Percentiles rank a stretch among this genome's conserved stretches.
Evolutionary conservation across 2,888 invertebrate species (phyloP).

Genomic region (Xestia sexstrigata): DNA sequence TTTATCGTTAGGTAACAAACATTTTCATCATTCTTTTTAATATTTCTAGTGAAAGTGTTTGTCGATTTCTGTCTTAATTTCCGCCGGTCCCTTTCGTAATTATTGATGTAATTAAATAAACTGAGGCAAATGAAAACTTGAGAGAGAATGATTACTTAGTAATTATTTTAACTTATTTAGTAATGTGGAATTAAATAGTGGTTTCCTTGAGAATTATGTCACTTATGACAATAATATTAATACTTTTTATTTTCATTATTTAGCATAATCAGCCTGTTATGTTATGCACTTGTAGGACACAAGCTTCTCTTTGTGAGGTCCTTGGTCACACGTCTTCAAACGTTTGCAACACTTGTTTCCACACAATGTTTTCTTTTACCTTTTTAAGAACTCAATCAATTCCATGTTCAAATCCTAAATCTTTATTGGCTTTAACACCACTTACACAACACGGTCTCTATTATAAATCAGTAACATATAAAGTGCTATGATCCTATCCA

Average conservation of each 20-base stretch:
- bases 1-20: conserved; percentile 38
- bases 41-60: conserved; percentile 58
- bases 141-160: conserved; percentile 17
- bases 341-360: background rate
- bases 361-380: background rate
- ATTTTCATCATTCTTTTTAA: conserved; percentile 47
- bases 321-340: background rate
- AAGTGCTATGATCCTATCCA: conserved; percentile 6
- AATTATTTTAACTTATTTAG: conserved; percentile 19
- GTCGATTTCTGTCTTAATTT: conserved; percentile 47
- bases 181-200: conserved; percentile 4
- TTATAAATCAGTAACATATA: background rate
- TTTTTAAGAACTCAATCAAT: background rate
- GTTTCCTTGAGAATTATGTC: conserved; percentile 38
- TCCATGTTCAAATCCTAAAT: background rate
- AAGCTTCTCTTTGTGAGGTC: background rate
- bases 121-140: conserved; percentile 15
- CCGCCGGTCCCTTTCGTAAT: conserved; percentile 33
- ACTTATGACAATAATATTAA: background rate
- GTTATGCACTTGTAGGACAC: background rate
- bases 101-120: conserved; percentile 36
- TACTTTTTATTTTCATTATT: background rate
- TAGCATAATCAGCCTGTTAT: background rate
- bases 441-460: no score
- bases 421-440: background rate